Evolutionary conservation across 2,113 vertebrate species (phyloP).

Genomic region (Albula glossodonta): DNA sequence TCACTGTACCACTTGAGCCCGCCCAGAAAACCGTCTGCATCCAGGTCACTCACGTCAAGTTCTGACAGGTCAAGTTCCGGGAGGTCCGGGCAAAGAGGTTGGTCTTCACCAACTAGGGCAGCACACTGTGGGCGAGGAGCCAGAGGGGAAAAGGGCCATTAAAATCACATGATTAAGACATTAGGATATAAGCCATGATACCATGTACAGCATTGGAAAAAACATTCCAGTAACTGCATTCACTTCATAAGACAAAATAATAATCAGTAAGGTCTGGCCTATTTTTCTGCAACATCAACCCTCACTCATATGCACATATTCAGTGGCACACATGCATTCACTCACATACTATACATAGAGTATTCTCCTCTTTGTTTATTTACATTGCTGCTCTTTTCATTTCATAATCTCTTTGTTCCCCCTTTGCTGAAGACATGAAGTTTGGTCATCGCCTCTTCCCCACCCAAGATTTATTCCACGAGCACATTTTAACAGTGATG

Average conservation of each 20-base stretch:
- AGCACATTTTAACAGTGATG: not conserved
- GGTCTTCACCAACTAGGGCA: constrained; percentile 98
- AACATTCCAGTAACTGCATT: not conserved
- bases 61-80: constrained; percentile 99
- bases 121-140: constrained; percentile 81
- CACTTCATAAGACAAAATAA: not conserved
- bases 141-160: constrained; percentile 44
- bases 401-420: not conserved
- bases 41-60: constrained; percentile 96
- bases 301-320: not conserved
- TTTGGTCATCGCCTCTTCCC: not conserved
- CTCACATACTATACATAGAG: not conserved
- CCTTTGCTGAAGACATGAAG: not conserved
- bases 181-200: not conserved
- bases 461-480: not conserved
- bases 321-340: not conserved
- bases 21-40: constrained; percentile 93
- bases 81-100: constrained; percentile 97
- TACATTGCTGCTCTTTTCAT: not conserved
- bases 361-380: not conserved
- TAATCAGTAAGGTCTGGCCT: not conserved
- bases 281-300: not conserved
- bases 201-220: not conserved
- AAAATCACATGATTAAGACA: constrained; percentile 44
- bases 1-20: constrained; percentile 99